Evolutionary conservation across 1,140 invertebrate genomes (phyloP), one percentile per base, ranked within the genome.

Genomic region (Temnothorax nylanderi): DNA sequence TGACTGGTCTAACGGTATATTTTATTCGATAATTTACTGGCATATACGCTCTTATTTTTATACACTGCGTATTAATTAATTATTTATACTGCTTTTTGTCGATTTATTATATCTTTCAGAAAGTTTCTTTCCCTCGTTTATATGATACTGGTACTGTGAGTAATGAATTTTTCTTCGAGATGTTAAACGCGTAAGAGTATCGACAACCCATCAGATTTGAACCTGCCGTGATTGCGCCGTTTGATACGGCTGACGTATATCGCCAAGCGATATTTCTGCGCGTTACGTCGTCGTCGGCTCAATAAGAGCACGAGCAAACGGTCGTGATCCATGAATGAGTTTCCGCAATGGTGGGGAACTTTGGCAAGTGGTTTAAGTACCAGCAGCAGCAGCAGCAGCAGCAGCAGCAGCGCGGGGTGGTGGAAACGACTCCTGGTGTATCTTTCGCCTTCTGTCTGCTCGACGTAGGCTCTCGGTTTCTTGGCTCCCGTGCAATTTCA

Each of bases 301-400:
- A 86, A 90, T 87, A 87, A 90, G 74, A 77, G 54, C 41, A 32
- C 62, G 56, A 75, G 82, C 74, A 44, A 56, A 85, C 58, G 54
- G 32, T 26, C 62, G 37, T 80, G 60, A 89, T 88, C 78, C 89
- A 92, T 92, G 91, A 93, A 93, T 93, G 92, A 93, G 87, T 92
- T 88, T 92, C 49, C 82, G 75, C 76, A 65, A 85, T 78, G 88
- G 90, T 91, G 89, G 87, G 87, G 76, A 84, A 92, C 54, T 92
- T 93, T 93, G 92, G 92, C 92, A 92, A 90, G 65, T 85, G 86
- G 74, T 74, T 88, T 78, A 51, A 75, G 69, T 51, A 77, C 34
- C 54, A 49, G 0, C 37, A 16, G 41, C 41, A 26, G 64, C 32
- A 67, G 37, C 64, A 74, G 51, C n/a, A 49, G 64, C 32, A 67